Percentiles rank a stretch among this genome's conserved stretches.
Conservation (phyloP, 1,140 invertebrate species). For the Leptoteleia sp. region DNA sequence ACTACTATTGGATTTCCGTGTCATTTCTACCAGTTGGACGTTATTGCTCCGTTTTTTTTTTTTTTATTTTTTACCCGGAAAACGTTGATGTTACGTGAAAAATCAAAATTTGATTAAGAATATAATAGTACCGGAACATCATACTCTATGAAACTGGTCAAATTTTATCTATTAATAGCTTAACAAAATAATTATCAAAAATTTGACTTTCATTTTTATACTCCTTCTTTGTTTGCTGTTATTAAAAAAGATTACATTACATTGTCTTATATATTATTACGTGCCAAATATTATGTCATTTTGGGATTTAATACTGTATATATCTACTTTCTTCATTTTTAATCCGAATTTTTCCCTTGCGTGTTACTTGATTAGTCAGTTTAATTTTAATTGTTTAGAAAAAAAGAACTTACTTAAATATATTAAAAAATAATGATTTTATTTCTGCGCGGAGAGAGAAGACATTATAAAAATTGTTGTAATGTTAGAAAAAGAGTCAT, state of each 20-base stretch:
- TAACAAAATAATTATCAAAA: conserved; percentile 47
- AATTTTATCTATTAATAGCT: not conserved
- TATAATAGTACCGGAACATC: no score
- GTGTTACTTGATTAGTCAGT: conserved; percentile 11
- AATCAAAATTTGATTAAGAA: no score
- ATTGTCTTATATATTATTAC: conserved; percentile 30
- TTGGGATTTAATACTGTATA: conserved; percentile 5
- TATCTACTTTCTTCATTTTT: conserved; percentile 39
- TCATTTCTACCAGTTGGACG: conserved; percentile 32
- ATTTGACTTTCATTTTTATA: conserved; percentile 51
- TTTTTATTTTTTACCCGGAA: no score
- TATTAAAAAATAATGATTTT: no score
- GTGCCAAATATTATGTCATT: conserved; percentile 18
- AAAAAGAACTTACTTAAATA: no score
- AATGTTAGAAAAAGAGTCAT: no score
- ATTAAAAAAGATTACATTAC: conserved; percentile 28
- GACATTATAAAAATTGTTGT: no score
- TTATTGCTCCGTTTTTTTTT: conserved; percentile 20
- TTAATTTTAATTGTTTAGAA: no score
- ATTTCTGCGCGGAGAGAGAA: no score
- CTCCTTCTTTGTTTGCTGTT: conserved; percentile 9
- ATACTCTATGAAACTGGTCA: conserved; percentile 4
- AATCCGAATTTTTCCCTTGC: conserved; percentile 3
- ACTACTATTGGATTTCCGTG: conserved; percentile 34
- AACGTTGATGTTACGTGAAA: no score